These are phyloP conservation scores for Herminia tarsipennalis DNA, from an alignment of 2,888 invertebrate genomes.

Conservation along the genomic window DNA sequence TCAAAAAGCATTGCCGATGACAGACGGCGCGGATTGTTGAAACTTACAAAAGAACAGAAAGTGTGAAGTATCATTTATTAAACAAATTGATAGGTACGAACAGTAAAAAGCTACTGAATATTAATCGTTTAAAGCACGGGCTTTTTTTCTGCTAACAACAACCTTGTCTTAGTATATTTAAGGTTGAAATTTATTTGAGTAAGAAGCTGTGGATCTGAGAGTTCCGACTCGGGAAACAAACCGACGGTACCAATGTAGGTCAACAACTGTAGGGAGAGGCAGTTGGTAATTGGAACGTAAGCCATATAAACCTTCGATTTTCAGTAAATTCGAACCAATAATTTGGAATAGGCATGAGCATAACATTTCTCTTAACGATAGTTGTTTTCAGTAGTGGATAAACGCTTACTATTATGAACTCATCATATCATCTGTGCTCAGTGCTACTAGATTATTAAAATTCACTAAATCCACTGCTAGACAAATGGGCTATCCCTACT, in stretches of 20 bases:
- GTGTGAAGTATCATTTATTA: slow-evolving; percentile 51
- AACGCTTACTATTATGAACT: background rate
- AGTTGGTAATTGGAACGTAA: slow-evolving; percentile 58
- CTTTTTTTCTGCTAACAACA: slow-evolving; percentile 34
- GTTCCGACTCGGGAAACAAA: slow-evolving; percentile 43
- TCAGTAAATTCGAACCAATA: slow-evolving; percentile 41
- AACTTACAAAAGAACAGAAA: slow-evolving; percentile 38
- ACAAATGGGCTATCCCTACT: too few species aligned
- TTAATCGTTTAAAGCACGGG: slow-evolving; percentile 44
- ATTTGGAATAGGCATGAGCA: too few species aligned
- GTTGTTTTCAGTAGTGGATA: too few species aligned
- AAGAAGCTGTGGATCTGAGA: slow-evolving; percentile 44
- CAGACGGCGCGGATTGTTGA: slow-evolving; percentile 18
- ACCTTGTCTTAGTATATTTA: slow-evolving; percentile 46
- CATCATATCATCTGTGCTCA: background rate
- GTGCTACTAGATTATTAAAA: too few species aligned
- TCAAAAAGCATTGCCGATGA: slow-evolving; percentile 14
- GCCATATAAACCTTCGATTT: slow-evolving; percentile 52
- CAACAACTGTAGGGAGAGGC: slow-evolving; percentile 55
- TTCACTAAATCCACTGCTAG: too few species aligned
- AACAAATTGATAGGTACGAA: slow-evolving; percentile 57
- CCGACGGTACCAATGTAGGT: slow-evolving; percentile 57
- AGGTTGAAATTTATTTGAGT: slow-evolving; percentile 46
- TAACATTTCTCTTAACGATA: background rate
- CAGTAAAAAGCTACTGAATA: slow-evolving; percentile 55